Evolutionary conservation across 2,113 vertebrate genomes (phyloP), one percentile per base, ranked within the genome.

Genomic region (Saccopteryx bilineata): DNA sequence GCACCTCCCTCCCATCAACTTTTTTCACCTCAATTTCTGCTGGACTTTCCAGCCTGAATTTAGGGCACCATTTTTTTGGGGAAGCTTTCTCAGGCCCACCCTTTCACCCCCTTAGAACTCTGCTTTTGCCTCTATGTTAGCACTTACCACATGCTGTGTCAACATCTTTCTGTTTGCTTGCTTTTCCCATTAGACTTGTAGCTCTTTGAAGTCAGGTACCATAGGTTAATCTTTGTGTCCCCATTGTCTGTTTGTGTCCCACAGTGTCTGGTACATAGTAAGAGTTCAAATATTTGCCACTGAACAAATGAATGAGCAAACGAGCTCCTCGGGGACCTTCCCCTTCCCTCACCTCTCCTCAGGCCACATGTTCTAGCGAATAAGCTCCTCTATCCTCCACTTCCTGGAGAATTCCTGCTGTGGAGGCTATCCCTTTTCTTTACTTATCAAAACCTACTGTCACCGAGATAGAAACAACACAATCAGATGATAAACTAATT

Each of bases 21-120:
- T 92, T 96, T 95, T 85, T 97, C 81, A 92, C 78, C 72, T 96
- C 26, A 63, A 52, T 48, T 90, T 87, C 84, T 90, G 65, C 76
- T 87, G 58, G 33, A 91, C 83, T 97, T 95, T 95, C 61, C 91
- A 93, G 76, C 63, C 66, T 66, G 69, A 91, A 74, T 90, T 82
- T 92, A 96, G 84, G 72, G 48, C 17, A 69, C 83, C 84, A 58
- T 58, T 10, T 60, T 80, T 82, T 91, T 74, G 94, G 87, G 78
- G 48, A 86, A 39, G 21, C 28, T 84, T 87, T 86, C 83, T 90
- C 79, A 76, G 80, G 88, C 83, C 31, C 68, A 71, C 61, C 17
- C 18, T 81, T 79, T 91, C 28, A 68, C 9, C 26, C 66, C 61
- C 46, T 94, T n/a, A 81, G 87, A 94, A 81, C 46, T 71, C n/a